These are phyloP conservation scores for Dendrolimus pini DNA, from an alignment of 2,888 invertebrate species.

Conservation along the genomic window DNA sequence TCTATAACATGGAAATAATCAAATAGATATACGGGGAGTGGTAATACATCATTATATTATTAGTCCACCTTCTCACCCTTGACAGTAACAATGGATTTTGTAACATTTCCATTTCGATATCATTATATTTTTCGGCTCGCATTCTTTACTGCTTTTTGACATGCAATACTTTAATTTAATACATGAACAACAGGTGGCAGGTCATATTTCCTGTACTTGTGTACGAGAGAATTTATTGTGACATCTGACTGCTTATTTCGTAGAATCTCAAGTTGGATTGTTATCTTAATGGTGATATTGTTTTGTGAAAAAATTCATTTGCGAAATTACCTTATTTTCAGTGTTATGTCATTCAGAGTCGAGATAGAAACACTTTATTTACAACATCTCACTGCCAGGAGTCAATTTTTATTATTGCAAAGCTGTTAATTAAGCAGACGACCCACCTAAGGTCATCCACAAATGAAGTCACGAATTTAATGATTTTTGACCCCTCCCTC, in stretches of 20 bases:
- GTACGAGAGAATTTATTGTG: constrained; percentile 10
- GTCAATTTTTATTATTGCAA: no score
- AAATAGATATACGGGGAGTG: constrained; percentile 52
- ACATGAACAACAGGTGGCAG: constrained; percentile 47
- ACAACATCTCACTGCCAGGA: no score
- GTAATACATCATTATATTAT: constrained; percentile 74
- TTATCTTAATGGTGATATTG: not conserved
- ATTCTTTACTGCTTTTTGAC: constrained; percentile 59
- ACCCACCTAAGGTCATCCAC: no score
- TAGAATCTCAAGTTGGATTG: not conserved
- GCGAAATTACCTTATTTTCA: not conserved
- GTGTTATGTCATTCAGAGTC: no score
- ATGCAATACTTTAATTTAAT: constrained; percentile 71
- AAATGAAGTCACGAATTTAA: no score
- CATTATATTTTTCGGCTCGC: constrained; percentile 53
- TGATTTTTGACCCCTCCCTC: no score
- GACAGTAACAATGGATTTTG: constrained; percentile 71
- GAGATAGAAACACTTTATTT: no score
- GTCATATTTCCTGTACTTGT: not conserved
- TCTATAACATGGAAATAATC: constrained; percentile 45
- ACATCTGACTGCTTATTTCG: constrained; percentile 1
- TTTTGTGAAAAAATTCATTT: not conserved
- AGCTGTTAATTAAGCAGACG: no score
- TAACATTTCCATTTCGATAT: constrained; percentile 69
- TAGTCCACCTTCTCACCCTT: constrained; percentile 75